These are phyloP conservation scores for Danio aesculapii DNA, from an alignment of 2,797 vertebrate species.

Conservation along the genomic window DNA sequence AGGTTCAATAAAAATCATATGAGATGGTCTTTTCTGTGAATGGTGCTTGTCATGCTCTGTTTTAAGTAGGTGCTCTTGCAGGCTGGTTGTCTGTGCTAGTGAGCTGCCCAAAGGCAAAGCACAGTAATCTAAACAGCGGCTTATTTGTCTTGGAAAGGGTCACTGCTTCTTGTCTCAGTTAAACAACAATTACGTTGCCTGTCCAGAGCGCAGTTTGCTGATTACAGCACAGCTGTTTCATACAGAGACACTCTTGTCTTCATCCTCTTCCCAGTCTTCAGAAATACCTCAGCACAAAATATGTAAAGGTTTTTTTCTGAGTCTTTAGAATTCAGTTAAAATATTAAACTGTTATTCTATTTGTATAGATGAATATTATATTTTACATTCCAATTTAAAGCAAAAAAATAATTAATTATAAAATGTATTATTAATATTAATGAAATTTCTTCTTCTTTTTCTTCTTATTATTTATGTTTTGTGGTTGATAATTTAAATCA, in stretches of 20 bases:
- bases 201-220: slow-evolving; percentile 55
- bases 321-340: no score
- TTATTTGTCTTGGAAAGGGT: slow-evolving; percentile 55
- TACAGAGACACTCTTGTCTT: slow-evolving; percentile 36
- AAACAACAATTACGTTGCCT: slow-evolving; percentile 57
- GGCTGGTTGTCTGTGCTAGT: slow-evolving; percentile 26
- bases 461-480: no score
- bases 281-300: no score
- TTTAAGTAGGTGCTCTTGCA: slow-evolving; percentile 24
- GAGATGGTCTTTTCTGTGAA: not conserved
- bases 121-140: slow-evolving; percentile 28
- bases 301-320: no score
- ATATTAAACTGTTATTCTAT: no score
- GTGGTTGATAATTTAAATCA: no score
- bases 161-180: slow-evolving; percentile 53
- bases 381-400: no score
- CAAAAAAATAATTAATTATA: no score
- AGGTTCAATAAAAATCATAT: not conserved
- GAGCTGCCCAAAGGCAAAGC: slow-evolving; percentile 37
- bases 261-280: slow-evolving; percentile 43
- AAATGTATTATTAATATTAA: no score
- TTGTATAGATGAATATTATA: no score
- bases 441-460: no score
- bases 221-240: slow-evolving; percentile 58
- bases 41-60: slow-evolving; percentile 8